A percentile compares a stretch with the other conserved stretches of the same genome.
phyloP scores from a whole-genome alignment of 2,113 vertebrate species.

The Gracilinanus agilis region DNA sequence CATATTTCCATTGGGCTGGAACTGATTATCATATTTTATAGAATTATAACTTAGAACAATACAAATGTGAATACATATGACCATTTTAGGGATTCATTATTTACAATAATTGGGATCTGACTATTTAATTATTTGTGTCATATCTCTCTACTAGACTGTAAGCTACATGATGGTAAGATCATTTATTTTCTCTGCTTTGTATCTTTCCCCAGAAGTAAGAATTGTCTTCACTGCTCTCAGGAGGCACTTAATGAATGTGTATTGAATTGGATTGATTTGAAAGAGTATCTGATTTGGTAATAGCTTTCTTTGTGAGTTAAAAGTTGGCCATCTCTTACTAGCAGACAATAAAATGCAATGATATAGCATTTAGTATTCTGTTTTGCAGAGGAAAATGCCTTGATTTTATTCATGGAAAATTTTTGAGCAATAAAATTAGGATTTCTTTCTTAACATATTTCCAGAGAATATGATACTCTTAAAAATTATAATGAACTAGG shows the following conservation, averaged over 20 bases:
- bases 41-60: neutral
- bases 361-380: neutral
- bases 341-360: neutral
- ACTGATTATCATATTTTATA: neutral
- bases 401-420: neutral
- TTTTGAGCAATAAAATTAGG: neutral
- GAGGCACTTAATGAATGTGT: neutral
- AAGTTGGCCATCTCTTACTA: constrained; percentile 1
- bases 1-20: neutral
- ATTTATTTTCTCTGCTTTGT: neutral
- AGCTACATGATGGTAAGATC: neutral
- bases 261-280: neutral
- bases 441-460: constrained; percentile 28
- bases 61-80: neutral
- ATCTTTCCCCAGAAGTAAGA: neutral
- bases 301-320: constrained; percentile 31
- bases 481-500: neutral
- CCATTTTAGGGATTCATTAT: neutral
- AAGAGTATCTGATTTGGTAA: neutral
- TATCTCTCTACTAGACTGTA: neutral
- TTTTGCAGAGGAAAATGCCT: constrained; percentile 26
- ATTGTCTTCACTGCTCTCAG: neutral
- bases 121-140: neutral
- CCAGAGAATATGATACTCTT: constrained; percentile 14
- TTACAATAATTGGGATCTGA: neutral